phyloP scores from a whole-genome alignment of 2,888 invertebrate species.

The Acleris sparsana region DNA sequence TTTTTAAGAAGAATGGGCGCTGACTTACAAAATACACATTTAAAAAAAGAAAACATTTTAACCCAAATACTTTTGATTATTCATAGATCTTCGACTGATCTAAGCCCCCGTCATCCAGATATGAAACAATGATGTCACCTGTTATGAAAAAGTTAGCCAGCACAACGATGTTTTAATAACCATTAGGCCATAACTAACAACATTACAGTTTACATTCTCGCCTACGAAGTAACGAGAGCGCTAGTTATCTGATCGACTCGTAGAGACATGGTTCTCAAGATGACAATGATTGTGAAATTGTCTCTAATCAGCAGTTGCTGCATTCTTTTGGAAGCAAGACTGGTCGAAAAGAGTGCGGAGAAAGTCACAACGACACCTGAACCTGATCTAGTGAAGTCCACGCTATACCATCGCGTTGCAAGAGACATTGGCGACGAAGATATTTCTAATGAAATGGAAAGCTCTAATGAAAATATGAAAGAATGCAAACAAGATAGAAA shows the following conservation, averaged over 20 bases:
- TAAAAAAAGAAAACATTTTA: no score
- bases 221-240: conserved; percentile 49
- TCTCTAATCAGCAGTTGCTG: conserved; percentile 43
- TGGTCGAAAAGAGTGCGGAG: conserved; percentile 53
- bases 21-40: no score
- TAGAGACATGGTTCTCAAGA: conserved; percentile 48
- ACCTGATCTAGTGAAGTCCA: conserved; percentile 41
- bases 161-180: conserved; percentile 53
- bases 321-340: conserved; percentile 47
- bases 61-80: no score
- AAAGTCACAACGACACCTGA: conserved; percentile 45
- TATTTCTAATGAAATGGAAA: conserved; percentile 48
- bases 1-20: no score
- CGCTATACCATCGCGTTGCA: conserved; percentile 47
- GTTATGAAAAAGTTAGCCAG: conserved; percentile 9
- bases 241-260: conserved; percentile 53
- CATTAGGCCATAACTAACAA: conserved; percentile 58
- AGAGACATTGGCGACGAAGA: conserved; percentile 48
- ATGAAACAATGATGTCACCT: conserved; percentile 19
- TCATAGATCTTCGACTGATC: background rate
- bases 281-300: conserved; percentile 49
- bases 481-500: conserved; percentile 43
- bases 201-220: conserved; percentile 64
- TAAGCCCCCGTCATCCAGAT: conserved; percentile 1
- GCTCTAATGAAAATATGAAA: conserved; percentile 44